A percentile compares a stretch with the other conserved stretches of the same genome.
These are phyloP conservation scores for Augochlorella aurata DNA, from an alignment of 2,888 invertebrate genomes.

Conservation along the genomic window DNA sequence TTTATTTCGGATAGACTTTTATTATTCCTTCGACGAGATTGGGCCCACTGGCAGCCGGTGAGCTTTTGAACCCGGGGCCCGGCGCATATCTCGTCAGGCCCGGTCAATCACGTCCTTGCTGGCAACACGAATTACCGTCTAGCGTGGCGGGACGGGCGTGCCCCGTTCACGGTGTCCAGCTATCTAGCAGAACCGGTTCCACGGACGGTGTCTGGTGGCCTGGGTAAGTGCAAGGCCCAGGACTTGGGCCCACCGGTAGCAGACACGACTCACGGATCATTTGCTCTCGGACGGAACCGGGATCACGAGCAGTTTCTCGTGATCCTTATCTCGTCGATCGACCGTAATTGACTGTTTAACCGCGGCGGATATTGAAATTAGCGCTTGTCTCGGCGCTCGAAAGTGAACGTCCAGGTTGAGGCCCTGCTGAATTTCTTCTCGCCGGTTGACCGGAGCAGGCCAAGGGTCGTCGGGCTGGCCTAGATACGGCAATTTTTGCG, in stretches of 20 bases:
- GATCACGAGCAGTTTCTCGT: slow-evolving; percentile 13
- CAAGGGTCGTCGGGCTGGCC: neutral
- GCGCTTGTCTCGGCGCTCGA: neutral
- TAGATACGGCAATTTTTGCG: neutral
- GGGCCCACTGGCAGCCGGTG: neutral
- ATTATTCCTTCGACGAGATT: neutral
- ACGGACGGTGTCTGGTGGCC: slow-evolving; percentile 24
- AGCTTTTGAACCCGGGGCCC: slow-evolving; percentile 23
- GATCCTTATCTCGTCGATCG: slow-evolving; percentile 34
- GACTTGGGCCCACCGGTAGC: slow-evolving; percentile 42
- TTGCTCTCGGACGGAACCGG: slow-evolving; percentile 26
- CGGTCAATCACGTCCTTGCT: slow-evolving; percentile 63
- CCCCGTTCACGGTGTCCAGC: slow-evolving; percentile 23
- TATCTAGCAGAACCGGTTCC: slow-evolving; percentile 54
- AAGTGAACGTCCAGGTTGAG: slow-evolving; percentile 22
- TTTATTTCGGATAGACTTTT: neutral
- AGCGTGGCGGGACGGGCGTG: slow-evolving; percentile 20
- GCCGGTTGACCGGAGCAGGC: neutral
- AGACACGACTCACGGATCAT: slow-evolving; percentile 44
- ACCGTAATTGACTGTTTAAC: slow-evolving; percentile 30
- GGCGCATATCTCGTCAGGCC: slow-evolving; percentile 64
- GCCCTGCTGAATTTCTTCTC: neutral
- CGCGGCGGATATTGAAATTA: slow-evolving; percentile 27
- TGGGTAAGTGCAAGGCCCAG: slow-evolving; percentile 44
- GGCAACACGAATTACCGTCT: slow-evolving; percentile 48